Evolutionary conservation across 1,140 invertebrate genomes (phyloP).

Genomic region (Drosophila repletoides): DNA sequence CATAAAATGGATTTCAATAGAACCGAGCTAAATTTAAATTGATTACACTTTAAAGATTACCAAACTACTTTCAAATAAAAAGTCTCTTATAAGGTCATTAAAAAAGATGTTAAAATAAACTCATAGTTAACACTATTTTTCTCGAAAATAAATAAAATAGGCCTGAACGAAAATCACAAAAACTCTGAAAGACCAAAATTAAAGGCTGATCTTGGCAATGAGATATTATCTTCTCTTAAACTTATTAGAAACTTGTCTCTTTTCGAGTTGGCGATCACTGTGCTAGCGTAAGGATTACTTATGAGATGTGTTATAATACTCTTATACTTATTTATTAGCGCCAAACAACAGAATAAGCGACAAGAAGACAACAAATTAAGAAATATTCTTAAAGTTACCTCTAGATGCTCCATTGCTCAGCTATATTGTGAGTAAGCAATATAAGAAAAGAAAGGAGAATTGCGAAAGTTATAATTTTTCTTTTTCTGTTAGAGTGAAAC

Average conservation of each 20-base stretch:
- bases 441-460: neutral
- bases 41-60: no score
- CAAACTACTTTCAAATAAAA: no score
- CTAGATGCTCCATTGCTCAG: neutral
- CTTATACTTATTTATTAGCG: constrained; percentile 39
- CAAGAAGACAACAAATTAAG: constrained; percentile 6
- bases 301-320: neutral
- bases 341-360: constrained; percentile 24
- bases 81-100: no score
- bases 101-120: no score
- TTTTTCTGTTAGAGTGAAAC: no score
- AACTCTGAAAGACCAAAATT: no score
- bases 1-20: no score
- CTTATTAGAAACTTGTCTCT: neutral
- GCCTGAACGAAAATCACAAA: neutral
- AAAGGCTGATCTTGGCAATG: no score
- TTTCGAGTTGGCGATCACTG: constrained; percentile 37
- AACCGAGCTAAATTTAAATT: no score
- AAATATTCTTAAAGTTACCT: constrained; percentile 46
- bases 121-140: no score
- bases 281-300: constrained; percentile 6
- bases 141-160: no score
- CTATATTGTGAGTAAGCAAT: constrained; percentile 1
- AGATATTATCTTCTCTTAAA: neutral
- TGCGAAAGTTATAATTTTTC: no score